Base-by-base conservation (phyloP, 1,140 invertebrate species). In the Pseudomyrmex cubaensis region DNA sequence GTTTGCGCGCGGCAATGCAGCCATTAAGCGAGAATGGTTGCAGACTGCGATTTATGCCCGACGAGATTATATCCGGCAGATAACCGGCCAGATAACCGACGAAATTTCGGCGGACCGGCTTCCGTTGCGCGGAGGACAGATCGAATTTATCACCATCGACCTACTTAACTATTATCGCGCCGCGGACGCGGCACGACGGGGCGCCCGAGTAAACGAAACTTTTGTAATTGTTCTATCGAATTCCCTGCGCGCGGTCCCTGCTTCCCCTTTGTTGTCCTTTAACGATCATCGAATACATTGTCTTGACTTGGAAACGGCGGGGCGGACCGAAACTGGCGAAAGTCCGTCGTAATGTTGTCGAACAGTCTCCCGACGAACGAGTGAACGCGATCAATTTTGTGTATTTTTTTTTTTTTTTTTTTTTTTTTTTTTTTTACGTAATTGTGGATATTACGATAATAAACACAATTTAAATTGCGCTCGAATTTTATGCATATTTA, bases 131-230 rank as follows among this genome's bases (percentile, higher is more conserved):
- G 69, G 83, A 77, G 82, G 83, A 87, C 77, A 70, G 72, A 86
- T 87, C 84, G 85, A 92, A 93, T 93, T 93, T 93, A 93, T 93
- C 87, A 90, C 90, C 84, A 92, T 90, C 92, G 92, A 92, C 92
- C 90, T 90, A 91, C 87, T 93, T 90, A 89, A 83, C 82, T 72
- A 52, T 20, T 85, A 62, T 54, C 48, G 74, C 17, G 25, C 61
- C 25, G 17, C 54, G 46, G 25, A 70, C 73, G 12, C 63, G 17
- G 17, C 44, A 12, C 50, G n/a, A 46, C 56, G 59, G 48, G 64
- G 57, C 25, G 59, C 54, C 22, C 85, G 84, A 87, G 89, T 85
- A 86, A 70, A 80, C 82, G 87, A 90, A 93, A 93, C 88, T 92
- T 92, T 92, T 86, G 90, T 93, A 91, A 92, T 92, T 91, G 90